Evolutionary conservation across 1,140 invertebrate genomes (phyloP), one percentile per base, ranked within the genome.

Genomic region (Cheumatopsyche charites): DNA sequence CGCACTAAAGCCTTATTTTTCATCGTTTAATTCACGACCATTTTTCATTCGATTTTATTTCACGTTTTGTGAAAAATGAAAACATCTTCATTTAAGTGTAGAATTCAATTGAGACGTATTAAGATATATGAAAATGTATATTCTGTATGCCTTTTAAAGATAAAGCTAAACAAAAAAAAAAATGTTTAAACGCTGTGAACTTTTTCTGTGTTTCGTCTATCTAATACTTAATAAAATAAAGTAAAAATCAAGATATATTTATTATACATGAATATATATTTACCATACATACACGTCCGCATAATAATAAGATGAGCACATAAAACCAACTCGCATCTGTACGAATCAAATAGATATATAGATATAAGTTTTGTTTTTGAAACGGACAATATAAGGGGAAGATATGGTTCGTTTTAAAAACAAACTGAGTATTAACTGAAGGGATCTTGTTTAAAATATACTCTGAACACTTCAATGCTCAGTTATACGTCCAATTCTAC

Each of bases 401-500:
- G 75, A 73, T 76, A 76, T 71, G 25, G 36, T 76, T 69, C 70
- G 69, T 70, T 76, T 76, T 73, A 66, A 71, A 71, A 73, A 73
- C 69, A 67, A 71, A 62, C 72, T 68, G 65, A 66, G 67, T 66
- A 70, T 74, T 72, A 61, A 61, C 49, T 5, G 61, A 73, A 52
- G n/a, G 52, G 29, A 68, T 71, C 7, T 70, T 21, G 69, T 75
- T 66, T 70, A 68, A 23, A 69, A 25, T 62, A n/a, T 58, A 62
- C 71, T 73, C 68, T 73, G 62, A 72, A 76, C 67, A 55, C 70
- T 75, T 71, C 52, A 73, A 76, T 76, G 75, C 75, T 76, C 75
- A 76, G 71, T 76, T 76, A 76, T 71, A 76, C 75, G 75, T 76
- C 75, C 75, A 76, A 71, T 71, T 75, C 74, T 75, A 75, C 74